Conservation (phyloP, 2,888 invertebrate genomes). For the Tenthredo distinguenda region DNA sequence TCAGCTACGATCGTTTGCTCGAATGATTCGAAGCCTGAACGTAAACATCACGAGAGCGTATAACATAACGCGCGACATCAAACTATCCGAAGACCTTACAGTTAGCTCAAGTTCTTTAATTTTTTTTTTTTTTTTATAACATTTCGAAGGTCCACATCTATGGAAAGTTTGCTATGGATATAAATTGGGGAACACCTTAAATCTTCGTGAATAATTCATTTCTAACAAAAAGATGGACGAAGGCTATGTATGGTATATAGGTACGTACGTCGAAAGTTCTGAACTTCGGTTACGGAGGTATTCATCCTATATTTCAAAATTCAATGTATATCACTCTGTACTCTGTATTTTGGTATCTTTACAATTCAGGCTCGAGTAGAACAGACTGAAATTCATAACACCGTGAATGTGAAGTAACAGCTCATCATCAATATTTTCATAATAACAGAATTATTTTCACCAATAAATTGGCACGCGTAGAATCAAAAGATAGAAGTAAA, state of each 20-base stretch:
- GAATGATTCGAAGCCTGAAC: background rate
- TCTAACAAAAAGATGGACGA: background rate
- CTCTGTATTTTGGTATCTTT: background rate
- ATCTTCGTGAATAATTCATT: constrained; percentile 6
- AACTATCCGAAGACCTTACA: background rate
- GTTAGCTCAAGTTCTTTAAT: background rate
- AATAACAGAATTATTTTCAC: too few species aligned
- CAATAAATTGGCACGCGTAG: too few species aligned
- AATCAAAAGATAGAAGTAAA: too few species aligned
- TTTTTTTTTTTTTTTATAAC: background rate
- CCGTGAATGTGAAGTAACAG: too few species aligned
- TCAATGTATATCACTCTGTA: background rate
- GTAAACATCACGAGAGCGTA: background rate
- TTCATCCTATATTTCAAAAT: background rate
- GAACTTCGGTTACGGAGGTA: background rate
- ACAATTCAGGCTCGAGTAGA: background rate
- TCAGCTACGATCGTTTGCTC: background rate
- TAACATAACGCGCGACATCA: background rate
- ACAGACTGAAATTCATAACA: background rate
- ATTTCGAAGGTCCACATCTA: background rate
- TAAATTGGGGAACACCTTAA: background rate
- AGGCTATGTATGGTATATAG: background rate
- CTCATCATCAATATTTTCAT: too few species aligned
- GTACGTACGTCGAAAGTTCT: background rate
- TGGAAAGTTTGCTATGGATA: background rate